These are phyloP conservation scores for Eledona agricola DNA, from an alignment of 2,888 invertebrate genomes.

Conservation along the genomic window DNA sequence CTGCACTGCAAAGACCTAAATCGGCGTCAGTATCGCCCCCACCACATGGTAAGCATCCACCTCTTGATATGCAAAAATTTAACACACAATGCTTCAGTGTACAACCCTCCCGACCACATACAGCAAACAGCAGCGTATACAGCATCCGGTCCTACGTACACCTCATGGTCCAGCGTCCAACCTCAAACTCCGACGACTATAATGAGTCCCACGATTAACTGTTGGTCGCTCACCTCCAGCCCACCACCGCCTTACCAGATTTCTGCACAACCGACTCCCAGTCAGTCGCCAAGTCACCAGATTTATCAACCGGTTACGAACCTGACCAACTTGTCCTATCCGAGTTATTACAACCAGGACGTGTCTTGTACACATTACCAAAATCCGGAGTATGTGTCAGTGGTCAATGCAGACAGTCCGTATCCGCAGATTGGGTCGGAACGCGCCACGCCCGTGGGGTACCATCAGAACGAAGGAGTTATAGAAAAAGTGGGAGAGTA, in stretches of 20 bases:
- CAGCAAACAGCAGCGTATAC: slow-evolving; percentile 57
- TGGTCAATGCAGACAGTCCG: slow-evolving; percentile 54
- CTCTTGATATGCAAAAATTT: too few relatives aligned
- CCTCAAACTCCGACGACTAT: slow-evolving; percentile 58
- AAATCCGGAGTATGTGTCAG: slow-evolving; percentile 57
- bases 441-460: slow-evolving; percentile 49
- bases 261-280: slow-evolving; percentile 56
- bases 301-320: slow-evolving; percentile 59
- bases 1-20: slow-evolving; percentile 55
- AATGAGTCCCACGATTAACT: slow-evolving; percentile 59
- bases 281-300: slow-evolving; percentile 60
- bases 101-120: slow-evolving; percentile 61
- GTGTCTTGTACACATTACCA: slow-evolving; percentile 56
- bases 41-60: slow-evolving; percentile 56
- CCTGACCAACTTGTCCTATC: slow-evolving; percentile 58
- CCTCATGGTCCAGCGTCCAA: slow-evolving; percentile 59
- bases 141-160: slow-evolving; percentile 53
- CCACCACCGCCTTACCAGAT: slow-evolving; percentile 60
- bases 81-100: too few relatives aligned
- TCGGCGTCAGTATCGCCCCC: slow-evolving; percentile 61
- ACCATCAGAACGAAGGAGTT: slow-evolving; percentile 52
- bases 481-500: slow-evolving; percentile 51
- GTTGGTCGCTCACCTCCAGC: slow-evolving; percentile 62
- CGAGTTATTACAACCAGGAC: slow-evolving; percentile 59
- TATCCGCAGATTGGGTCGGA: slow-evolving; percentile 52